Conservation (phyloP, 2,797 vertebrate species). For the Helicolenus hilgendorfi region DNA sequence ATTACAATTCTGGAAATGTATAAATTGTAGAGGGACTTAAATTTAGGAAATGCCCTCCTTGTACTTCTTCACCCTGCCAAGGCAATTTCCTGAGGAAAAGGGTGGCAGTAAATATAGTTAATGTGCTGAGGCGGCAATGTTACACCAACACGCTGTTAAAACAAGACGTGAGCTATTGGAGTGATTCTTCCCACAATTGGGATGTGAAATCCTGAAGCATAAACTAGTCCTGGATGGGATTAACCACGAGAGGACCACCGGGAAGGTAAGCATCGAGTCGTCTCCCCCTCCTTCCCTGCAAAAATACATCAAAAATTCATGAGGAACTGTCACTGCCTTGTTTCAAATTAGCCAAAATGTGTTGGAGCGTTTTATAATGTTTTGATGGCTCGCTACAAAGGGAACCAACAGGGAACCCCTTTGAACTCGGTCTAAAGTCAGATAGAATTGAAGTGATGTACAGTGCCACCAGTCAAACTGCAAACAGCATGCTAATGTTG, state of each 20-base stretch:
- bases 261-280: background rate
- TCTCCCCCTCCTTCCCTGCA: background rate
- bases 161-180: constrained; percentile 92
- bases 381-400: background rate
- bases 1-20: constrained; percentile 59
- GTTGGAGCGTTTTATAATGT: background rate
- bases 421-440: background rate
- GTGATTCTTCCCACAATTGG: constrained; percentile 89
- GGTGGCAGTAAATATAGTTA: constrained; percentile 94
- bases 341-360: constrained; percentile 9
- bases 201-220: constrained; percentile 88
- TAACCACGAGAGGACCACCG: constrained; percentile 57
- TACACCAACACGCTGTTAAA: constrained; percentile 88
- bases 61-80: constrained; percentile 76
- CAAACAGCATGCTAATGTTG: background rate
- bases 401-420: background rate
- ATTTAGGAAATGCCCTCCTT: constrained; percentile 78
- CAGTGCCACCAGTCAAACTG: background rate
- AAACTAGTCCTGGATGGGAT: constrained; percentile 86
- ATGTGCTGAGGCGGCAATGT: constrained; percentile 90
- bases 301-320: constrained; percentile 7
- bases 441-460: background rate
- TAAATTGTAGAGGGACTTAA: constrained; percentile 77
- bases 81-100: constrained; percentile 91
- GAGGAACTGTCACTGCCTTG: background rate